Conservation (phyloP, 1,140 invertebrate species). For the Scaptomyza pallida region DNA sequence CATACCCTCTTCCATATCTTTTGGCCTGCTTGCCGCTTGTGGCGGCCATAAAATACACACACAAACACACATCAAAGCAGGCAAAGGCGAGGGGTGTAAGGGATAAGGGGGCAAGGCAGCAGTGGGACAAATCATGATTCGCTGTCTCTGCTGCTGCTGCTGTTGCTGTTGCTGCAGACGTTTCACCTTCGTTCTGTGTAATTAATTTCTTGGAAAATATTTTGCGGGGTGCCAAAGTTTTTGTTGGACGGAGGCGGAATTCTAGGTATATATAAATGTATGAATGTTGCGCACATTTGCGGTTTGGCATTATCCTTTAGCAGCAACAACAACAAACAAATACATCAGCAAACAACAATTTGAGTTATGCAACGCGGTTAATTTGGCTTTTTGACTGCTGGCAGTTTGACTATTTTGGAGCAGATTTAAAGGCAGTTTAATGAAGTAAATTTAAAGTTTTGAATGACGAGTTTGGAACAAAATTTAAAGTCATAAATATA, state of each 20-base stretch:
- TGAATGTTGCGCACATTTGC: conserved; percentile 23
- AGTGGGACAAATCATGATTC: neutral
- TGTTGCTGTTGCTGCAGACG: too few relatives aligned
- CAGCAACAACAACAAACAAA: neutral
- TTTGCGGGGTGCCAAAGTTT: conserved; percentile 43
- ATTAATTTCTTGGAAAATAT: conserved; percentile 76
- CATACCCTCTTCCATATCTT: conserved; percentile 23
- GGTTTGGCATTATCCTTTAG: conserved; percentile 46
- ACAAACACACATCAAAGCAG: conserved; percentile 7
- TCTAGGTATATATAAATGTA: too few relatives aligned
- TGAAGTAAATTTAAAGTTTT: conserved; percentile 38
- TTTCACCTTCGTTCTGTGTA: conserved; percentile 44
- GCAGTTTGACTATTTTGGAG: neutral
- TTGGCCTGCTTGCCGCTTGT: conserved; percentile 41
- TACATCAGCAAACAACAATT: conserved; percentile 25
- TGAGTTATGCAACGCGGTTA: conserved; percentile 69
- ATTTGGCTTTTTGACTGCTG: conserved; percentile 27
- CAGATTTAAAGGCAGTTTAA: conserved; percentile 58
- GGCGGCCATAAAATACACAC: conserved; percentile 41
- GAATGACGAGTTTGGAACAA: neutral
- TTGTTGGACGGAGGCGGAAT: neutral
- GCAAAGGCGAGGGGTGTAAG: neutral
- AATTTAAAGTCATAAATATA: too few relatives aligned
- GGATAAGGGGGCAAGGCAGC: too few relatives aligned
- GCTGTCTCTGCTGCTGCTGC: neutral